Conservation (phyloP, 2,888 invertebrate genomes). For the Spatulosminthurus flaviceps region DNA sequence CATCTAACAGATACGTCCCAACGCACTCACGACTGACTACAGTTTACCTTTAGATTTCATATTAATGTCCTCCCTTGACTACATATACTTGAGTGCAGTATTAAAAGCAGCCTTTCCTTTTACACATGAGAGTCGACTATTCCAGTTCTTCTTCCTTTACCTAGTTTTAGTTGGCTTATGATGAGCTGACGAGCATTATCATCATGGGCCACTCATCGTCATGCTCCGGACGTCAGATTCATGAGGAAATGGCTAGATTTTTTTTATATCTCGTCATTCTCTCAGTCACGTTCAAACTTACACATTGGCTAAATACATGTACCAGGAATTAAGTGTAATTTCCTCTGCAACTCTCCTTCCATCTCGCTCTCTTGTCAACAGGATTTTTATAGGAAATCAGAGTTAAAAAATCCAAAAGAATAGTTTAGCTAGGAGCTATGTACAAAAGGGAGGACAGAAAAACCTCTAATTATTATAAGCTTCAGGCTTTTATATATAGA, state of each 20-base stretch:
- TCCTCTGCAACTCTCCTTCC: background rate
- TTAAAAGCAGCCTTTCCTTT: background rate
- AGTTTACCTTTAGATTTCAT: constrained; percentile 6
- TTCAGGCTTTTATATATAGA: no score
- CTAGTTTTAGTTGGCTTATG: background rate
- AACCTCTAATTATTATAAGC: no score
- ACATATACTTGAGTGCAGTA: no score
- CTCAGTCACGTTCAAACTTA: constrained; percentile 58
- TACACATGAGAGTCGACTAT: background rate
- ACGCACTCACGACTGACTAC: background rate
- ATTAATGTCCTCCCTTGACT: background rate
- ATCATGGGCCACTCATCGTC: constrained; percentile 5
- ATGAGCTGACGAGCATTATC: background rate
- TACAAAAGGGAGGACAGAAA: no score
- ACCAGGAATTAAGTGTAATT: constrained; percentile 56
- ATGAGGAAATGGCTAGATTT: background rate
- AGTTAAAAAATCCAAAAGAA: background rate
- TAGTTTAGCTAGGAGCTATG: no score
- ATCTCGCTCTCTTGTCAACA: background rate
- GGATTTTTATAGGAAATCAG: background rate
- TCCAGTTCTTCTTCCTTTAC: background rate
- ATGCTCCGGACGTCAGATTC: constrained; percentile 14
- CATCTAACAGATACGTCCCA: no score
- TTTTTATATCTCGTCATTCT: background rate
- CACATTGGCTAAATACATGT: constrained; percentile 61